These are phyloP conservation scores for Steromphala cineraria DNA, from an alignment of 2,888 invertebrate genomes.

Conservation along the genomic window DNA sequence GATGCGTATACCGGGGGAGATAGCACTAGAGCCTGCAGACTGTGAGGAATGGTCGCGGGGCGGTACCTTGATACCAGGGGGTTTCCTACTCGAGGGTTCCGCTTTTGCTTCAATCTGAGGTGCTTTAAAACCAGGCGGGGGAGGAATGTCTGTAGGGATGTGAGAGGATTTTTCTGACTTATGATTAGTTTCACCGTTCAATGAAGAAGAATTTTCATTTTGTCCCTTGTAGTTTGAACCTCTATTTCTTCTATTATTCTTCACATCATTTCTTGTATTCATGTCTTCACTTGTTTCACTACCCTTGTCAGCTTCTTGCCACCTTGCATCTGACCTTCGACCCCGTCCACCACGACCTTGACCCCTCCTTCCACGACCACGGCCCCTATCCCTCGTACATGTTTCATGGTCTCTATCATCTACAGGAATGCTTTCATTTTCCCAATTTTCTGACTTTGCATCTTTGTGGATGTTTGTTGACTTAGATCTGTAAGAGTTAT, in stretches of 20 bases:
- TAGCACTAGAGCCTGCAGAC: neutral
- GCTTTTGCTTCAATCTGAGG: too few species aligned
- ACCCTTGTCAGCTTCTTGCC: neutral
- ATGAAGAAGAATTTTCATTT: neutral
- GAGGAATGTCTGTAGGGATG: too few species aligned
- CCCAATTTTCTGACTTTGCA: neutral
- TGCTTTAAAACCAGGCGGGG: too few species aligned
- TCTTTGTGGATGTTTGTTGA: neutral
- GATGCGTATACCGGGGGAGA: conserved; percentile 21
- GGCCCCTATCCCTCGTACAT: neutral
- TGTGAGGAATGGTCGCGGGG: neutral
- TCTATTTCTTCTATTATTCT: neutral
- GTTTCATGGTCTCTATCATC: neutral
- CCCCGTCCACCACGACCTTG: neutral
- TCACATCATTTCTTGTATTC: neutral
- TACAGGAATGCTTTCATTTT: neutral
- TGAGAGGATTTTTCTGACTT: neutral
- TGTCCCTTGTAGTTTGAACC: neutral
- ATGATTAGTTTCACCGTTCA: neutral
- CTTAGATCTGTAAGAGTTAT: neutral
- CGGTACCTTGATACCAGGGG: neutral
- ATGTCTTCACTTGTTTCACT: too few species aligned
- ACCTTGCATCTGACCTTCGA: neutral
- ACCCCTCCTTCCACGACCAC: neutral
- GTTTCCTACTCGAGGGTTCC: too few species aligned